Percentiles rank a stretch among this genome's conserved stretches.
phyloP scores from a whole-genome alignment of 2,113 vertebrate species.

The Seriola aureovittata region DNA sequence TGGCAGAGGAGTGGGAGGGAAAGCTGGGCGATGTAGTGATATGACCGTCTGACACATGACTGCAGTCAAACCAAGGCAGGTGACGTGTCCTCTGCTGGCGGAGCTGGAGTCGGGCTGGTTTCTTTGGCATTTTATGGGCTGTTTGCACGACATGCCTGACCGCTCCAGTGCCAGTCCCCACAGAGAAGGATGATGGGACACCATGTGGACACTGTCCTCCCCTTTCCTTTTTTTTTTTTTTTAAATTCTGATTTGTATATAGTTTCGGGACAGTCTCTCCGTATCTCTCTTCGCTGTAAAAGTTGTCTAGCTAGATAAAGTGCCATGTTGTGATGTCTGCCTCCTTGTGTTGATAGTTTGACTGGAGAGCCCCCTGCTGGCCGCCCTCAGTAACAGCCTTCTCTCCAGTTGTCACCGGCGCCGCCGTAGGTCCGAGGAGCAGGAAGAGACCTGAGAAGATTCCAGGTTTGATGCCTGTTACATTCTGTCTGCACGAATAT shows the following conservation, averaged over 20 bases:
- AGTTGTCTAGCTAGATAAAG: slow-evolving; percentile 93
- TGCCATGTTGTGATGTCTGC: slow-evolving; percentile 92
- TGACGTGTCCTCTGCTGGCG: slow-evolving; percentile 58
- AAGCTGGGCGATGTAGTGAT: slow-evolving; percentile 34
- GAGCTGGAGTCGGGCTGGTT: slow-evolving; percentile 83
- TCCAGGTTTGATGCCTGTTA: not conserved
- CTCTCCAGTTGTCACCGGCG: slow-evolving; percentile 94
- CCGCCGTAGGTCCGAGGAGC: slow-evolving; percentile 90
- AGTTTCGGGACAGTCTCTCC: slow-evolving; percentile 47
- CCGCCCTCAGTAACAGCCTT: slow-evolving; percentile 93
- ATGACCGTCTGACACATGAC: slow-evolving; percentile 30
- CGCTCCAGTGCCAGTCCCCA: slow-evolving; percentile 80
- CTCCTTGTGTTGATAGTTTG: slow-evolving; percentile 84
- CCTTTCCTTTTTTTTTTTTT: not conserved
- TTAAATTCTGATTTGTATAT: slow-evolving; percentile 59
- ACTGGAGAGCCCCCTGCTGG: slow-evolving; percentile 78
- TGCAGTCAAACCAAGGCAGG: slow-evolving; percentile 53
- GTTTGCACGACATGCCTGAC: slow-evolving; percentile 79
- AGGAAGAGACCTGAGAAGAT: slow-evolving; percentile 89
- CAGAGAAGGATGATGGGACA: slow-evolving; percentile 70
- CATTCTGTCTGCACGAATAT: not conserved
- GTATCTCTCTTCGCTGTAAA: slow-evolving; percentile 59
- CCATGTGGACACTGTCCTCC: slow-evolving; percentile 80
- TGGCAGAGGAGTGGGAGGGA: not conserved
- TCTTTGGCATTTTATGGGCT: slow-evolving; percentile 93